Evolutionary conservation across 2,797 vertebrate genomes (phyloP), one percentile per base, ranked within the genome.

Genomic region (Peromyscus eremicus): DNA sequence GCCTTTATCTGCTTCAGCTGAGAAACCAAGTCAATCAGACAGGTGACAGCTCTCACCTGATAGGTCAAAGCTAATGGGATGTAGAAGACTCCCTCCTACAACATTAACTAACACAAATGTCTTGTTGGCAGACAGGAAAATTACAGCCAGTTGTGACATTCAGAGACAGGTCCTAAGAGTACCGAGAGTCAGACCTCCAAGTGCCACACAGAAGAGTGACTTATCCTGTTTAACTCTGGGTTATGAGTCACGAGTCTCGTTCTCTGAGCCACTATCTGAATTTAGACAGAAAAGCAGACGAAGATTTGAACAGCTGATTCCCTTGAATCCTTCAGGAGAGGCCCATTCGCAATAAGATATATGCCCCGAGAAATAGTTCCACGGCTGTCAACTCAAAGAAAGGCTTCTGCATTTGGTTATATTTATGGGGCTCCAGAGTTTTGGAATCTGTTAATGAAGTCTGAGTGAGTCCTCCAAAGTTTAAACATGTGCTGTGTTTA

Each of bases 351-450:
- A 98, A 62, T 40, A 97, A 97, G 92, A 98, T 40, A 64, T 55
- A 64, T 89, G 93, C 84, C 93, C 75, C 62, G 89, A 92, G 68
- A 90, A 86, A 27, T 82, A 82, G 52, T 91, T 97, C 93, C 95
- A 98, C 97, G 80, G 94, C 62, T 92, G 94, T 96, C 97, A 97
- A 98, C 96, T 96, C 97, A 96, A 96, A 95, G 82, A 97, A 60
- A 96, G 91, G 4, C 46, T 92, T 96, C 55, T 94, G 80, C 21
- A 92, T 92, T 97, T 86, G 83, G 94, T 80, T 91, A 89, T 93
- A 92, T 85, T 94, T 60, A 60, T 55, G 29, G 46, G 96, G 92
- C 80, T 37, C 62, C 55, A 52, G 43, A 71, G 23, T 96, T 97
- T 62, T 83, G 83, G 70, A 97, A 94, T 21, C 80, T 75, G 34